phyloP scores from a whole-genome alignment of 2,797 vertebrate genomes.

The Loris lydekkerianus region DNA sequence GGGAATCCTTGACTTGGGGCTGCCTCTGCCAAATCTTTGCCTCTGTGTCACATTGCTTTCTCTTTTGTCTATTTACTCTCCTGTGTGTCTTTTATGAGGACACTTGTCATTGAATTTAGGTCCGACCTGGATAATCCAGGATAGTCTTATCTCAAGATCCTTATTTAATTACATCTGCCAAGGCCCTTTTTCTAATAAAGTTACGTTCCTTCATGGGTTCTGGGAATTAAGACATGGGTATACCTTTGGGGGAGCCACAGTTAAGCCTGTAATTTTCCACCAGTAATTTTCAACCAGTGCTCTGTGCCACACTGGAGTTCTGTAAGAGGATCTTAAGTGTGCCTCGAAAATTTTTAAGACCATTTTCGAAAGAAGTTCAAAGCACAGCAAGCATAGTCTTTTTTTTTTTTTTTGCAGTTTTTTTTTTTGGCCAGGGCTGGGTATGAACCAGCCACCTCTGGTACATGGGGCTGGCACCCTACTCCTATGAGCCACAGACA shows the following conservation, averaged over 20 bases:
- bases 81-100: neutral
- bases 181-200: conserved; percentile 4
- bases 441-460: no score
- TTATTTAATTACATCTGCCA: neutral
- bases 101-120: neutral
- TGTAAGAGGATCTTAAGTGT: no score
- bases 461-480: no score
- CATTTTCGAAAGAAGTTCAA: no score
- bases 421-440: no score
- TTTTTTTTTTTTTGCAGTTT: no score
- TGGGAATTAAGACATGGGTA: neutral
- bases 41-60: neutral
- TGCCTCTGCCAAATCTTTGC: neutral
- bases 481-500: no score
- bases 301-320: no score
- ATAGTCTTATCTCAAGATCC: neutral
- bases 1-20: neutral
- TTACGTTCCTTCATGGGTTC: neutral
- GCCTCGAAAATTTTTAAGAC: no score
- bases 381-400: no score
- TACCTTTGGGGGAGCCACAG: neutral
- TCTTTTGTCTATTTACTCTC: neutral
- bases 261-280: neutral
- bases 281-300: neutral
- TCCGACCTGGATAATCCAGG: neutral